Base-by-base conservation (phyloP, 2,113 vertebrate genomes). In the Reinhardtius hippoglossoides region DNA sequence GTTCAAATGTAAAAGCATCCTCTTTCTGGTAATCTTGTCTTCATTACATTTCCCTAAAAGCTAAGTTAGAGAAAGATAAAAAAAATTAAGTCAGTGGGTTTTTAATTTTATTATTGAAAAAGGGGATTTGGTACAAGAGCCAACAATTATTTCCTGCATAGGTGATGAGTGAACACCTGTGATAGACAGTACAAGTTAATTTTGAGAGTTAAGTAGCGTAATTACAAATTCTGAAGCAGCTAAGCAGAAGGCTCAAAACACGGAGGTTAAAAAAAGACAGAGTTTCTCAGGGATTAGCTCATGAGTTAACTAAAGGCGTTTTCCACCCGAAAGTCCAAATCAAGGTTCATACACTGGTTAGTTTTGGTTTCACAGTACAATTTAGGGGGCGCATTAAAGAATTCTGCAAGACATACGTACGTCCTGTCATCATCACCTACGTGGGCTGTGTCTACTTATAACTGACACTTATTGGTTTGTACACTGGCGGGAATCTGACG, bases 31-130 rank as follows among this genome's bases (percentile, higher is more conserved):
- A 60, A 70, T 73, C 31, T 27, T 27, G 35, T 42, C 54, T 31
- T 70, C 67, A 77, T 65, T 67, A n/a, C 50, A 50, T 71, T 71
- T 75, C 46, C 31, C 56, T 65, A 71, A 87, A 78, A 76, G 62
- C 64, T 67, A 8, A 42, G 70, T 76, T 64, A 48, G 21, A 67
- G 35, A 31, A 52, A 15, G 21, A 68, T 1, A 24, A 56, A 62
- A n/a, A 23, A 12, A 76, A 61, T 60, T 13, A 61, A 60, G 54
- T 62, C 14, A 18, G 14, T 4, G 14, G 71, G 24, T 57, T 74
- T 75, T 72, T 21, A 9, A 59, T 80, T 76, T 76, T 21, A 52
- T 6, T 44, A 21, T 50, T 24, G 4, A 26, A 26, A 62, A 69
- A 56, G 12, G 27, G 9, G 48, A 67, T 67, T 66, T 12, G 31